phyloP scores from a whole-genome alignment of 2,797 vertebrate species.

The Ibycter americanus region DNA sequence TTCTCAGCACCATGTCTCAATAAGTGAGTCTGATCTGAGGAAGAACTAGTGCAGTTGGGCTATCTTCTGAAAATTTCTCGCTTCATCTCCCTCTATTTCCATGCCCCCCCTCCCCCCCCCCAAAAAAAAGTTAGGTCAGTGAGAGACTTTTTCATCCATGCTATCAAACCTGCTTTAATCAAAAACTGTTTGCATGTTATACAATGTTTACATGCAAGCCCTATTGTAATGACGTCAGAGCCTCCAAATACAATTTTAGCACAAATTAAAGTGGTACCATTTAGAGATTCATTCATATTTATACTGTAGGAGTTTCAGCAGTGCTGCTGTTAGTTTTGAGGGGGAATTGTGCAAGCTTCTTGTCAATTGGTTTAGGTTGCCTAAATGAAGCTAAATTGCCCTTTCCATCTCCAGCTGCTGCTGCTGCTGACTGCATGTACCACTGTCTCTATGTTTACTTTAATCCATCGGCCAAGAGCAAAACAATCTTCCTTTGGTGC shows the following conservation, averaged over 20 bases:
- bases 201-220: not conserved
- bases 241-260: not conserved
- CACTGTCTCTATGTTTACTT: not conserved
- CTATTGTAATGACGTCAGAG: not conserved
- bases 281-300: not conserved
- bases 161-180: not conserved
- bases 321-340: not conserved
- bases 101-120: not conserved
- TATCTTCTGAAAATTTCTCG: not conserved
- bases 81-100: not conserved
- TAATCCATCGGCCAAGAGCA: not conserved
- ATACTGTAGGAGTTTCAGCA: not conserved
- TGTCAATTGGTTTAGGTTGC: not conserved
- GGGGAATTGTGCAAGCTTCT: not conserved
- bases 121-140: not conserved
- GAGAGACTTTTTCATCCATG: not conserved
- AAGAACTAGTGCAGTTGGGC: not conserved
- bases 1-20: not conserved
- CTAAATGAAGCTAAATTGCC: conserved; percentile 8
- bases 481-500: not conserved
- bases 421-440: not conserved
- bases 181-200: not conserved
- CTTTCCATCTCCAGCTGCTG: not conserved
- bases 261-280: not conserved
- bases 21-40: not conserved